Percentiles rank a stretch among this genome's conserved stretches.
These are phyloP conservation scores for Apodemia duryi DNA, from an alignment of 2,888 invertebrate genomes.

Conservation along the genomic window DNA sequence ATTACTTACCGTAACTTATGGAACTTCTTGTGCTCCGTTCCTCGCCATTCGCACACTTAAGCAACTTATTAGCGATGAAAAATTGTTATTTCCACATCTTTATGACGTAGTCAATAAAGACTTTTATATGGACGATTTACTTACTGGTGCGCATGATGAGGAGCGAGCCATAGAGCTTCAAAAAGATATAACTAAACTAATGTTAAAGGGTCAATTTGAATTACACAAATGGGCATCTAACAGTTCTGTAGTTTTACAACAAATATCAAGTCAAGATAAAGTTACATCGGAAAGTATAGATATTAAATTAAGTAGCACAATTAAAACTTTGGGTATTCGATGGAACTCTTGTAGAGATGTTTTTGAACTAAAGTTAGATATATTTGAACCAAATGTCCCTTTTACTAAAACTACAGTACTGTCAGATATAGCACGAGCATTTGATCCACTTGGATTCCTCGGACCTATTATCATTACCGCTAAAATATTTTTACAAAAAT, in stretches of 20 bases:
- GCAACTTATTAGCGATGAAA: conserved; percentile 19
- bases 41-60: conserved; percentile 17
- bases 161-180: conserved; percentile 21
- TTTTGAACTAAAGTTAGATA: too few species aligned
- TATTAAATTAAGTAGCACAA: background rate
- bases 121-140: too few species aligned
- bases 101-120: too few species aligned
- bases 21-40: conserved; percentile 22
- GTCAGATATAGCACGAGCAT: too few species aligned
- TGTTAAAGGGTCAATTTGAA: conserved; percentile 12
- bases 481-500: too few species aligned
- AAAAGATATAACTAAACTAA: conserved; percentile 19
- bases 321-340: background rate
- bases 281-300: conserved; percentile 3
- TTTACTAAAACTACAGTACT: too few species aligned
- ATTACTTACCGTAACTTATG: conserved; percentile 21
- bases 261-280: conserved; percentile 8
- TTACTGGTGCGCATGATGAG: background rate
- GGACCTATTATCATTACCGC: too few species aligned
- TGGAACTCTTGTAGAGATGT: too few species aligned
- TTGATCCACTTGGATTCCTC: too few species aligned
- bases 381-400: too few species aligned
- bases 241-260: conserved; percentile 15
- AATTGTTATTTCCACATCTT: too few species aligned
- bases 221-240: conserved; percentile 30